Evolutionary conservation across 2,888 invertebrate genomes (phyloP).

Genomic region (Mayetiola destructor): DNA sequence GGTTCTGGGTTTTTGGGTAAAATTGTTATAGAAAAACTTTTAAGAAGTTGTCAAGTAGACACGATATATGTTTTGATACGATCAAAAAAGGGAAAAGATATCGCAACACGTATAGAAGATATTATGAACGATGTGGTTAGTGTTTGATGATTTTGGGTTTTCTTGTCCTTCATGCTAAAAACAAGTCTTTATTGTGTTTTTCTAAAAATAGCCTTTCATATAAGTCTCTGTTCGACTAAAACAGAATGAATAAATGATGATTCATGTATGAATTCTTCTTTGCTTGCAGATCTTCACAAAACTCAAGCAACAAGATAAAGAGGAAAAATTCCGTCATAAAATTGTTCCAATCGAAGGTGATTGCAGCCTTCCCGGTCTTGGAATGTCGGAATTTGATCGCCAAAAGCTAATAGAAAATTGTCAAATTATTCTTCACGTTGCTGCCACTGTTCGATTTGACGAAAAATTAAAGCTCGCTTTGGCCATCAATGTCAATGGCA

Average conservation of each 20-base stretch:
- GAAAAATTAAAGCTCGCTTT: slow-evolving; percentile 52
- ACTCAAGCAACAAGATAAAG: slow-evolving; percentile 7
- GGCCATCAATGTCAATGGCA: slow-evolving; percentile 53
- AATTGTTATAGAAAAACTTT: slow-evolving; percentile 45
- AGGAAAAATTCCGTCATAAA: slow-evolving; percentile 28
- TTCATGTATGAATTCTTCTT: no score
- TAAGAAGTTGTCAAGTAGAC: slow-evolving; percentile 42
- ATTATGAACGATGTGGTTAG: slow-evolving; percentile 51
- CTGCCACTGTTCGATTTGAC: slow-evolving; percentile 73
- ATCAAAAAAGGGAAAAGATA: slow-evolving; percentile 46
- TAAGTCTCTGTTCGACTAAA: no score
- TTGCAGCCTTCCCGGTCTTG: slow-evolving; percentile 29
- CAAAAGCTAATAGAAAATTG: slow-evolving; percentile 26
- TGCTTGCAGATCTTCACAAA: neutral
- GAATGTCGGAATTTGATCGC: slow-evolving; percentile 30
- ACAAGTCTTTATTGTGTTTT: no score
- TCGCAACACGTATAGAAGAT: slow-evolving; percentile 48
- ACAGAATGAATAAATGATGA: no score
- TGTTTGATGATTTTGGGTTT: no score
- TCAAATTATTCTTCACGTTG: slow-evolving; percentile 66
- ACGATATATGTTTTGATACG: slow-evolving; percentile 42
- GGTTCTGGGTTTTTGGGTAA: slow-evolving; percentile 39
- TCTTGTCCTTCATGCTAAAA: no score
- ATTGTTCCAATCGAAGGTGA: slow-evolving; percentile 33
- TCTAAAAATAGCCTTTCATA: no score